Base-by-base conservation (phyloP, 2,797 vertebrate species). In the Bovichtus variegatus region DNA sequence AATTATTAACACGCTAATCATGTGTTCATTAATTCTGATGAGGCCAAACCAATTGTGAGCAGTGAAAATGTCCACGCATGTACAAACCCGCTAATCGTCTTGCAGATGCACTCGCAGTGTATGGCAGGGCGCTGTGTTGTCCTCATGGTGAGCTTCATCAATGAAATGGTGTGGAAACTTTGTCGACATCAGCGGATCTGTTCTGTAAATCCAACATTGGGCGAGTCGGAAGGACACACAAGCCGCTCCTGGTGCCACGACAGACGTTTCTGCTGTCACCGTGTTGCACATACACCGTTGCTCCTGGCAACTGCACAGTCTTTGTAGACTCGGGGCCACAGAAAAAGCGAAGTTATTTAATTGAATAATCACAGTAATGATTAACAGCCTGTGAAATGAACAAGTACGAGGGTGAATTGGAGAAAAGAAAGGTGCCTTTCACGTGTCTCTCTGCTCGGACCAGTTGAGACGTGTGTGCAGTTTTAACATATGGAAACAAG, bases 71-170 rank as follows among this genome's bases (percentile, higher is more conserved):
- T 57, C 58, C 46, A 29, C 41, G 51, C n/a, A 2, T 80, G 67
- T 66, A 61, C 83, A 83, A 80, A 81, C 53, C 40, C 0, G 7
- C 75, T 78, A 70, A 86, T 84, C 63, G 49, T 94, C 93, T 89
- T 89, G 80, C 93, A 96, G 96, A 92, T 96, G 95, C 95, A 94
- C 93, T 95, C 53, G 64, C 96, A 87, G 95, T 96, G 85, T 95
- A 95, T 49, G 94, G 93, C 47, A 88, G 94, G 74, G 92, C 92
- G 61, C 47, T 13, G 59, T 74, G 59, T 64, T 9, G 91, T 96
- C 80, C 93, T 95, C 81, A 93, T 94, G 94, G 94, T 93, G 81
- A 95, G 93, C 89, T 60, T 97, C 93, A 93, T 92, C 91, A 95
- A 92, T 88, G 94, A 96, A 90, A 94, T 87, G 75, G 94, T 94